Evolutionary conservation across 2,113 vertebrate species (phyloP), one percentile per base, ranked within the genome.

Genomic region (Lagopus leucura): DNA sequence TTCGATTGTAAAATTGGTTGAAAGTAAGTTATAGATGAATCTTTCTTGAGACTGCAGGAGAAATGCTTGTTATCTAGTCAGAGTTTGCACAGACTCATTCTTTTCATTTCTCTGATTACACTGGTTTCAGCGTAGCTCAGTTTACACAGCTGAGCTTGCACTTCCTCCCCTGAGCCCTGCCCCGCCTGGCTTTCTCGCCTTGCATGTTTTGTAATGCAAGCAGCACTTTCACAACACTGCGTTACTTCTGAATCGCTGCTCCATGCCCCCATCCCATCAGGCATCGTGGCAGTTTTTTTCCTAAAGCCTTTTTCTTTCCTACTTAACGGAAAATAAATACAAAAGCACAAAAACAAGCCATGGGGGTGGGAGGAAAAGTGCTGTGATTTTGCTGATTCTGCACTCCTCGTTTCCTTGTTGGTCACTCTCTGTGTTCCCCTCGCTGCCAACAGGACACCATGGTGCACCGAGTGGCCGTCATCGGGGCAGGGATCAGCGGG

Each of bases 401-500:
- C 58, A 69, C 11, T 50, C 4, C 48, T 81, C 42, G 40, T 43
- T 32, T 82, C 72, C 6, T 55, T 85, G 82, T 24, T n/a, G 17
- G 32, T 86, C 1, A 0, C 43, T 3, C 7, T 0, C 8, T 0
- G 0, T 38, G 38, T 9, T 38, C 18, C 67, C 1, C 1, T 45
- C 19, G 4, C 72, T 60, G 32, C 60, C 92, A 27, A 55, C 43
- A 30, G 75, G 28, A 58, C 7, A 93, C 18, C 50, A 98, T 98
- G 98, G 96, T 93, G 73, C 97, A 3, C 84, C 92, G 92, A 1
- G 98, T 99, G 32, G 98, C 98, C 0, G 82, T 99, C 69, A 93
- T 99, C 1, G 99, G 99, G 52, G 99, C 97, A 0, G 99, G 99
- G 1, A 94, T 86, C 11, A 97, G 98, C 2, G 99, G 99, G 47